Conservation (phyloP, 2,888 invertebrate genomes). For the Eupithecia inturbata region DNA sequence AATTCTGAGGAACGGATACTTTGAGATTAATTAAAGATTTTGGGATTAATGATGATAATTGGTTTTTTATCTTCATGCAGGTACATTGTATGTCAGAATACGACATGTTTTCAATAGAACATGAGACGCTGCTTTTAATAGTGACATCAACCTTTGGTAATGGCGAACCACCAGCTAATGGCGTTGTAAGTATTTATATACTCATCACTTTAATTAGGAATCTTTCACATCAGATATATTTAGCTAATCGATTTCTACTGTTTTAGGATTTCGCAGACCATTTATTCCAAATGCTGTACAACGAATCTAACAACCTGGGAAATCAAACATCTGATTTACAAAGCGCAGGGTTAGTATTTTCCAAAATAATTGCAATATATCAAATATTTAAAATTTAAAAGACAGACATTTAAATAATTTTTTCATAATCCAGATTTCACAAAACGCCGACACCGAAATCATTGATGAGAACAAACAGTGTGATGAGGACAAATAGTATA, state of each 20-base stretch:
- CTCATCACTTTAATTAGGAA: background rate
- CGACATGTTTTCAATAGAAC: slow-evolving; percentile 96
- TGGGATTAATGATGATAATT: background rate
- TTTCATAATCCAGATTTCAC: slow-evolving; percentile 73
- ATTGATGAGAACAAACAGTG: slow-evolving; percentile 94
- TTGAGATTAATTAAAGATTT: slow-evolving; percentile 5
- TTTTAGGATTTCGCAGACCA: slow-evolving; percentile 74
- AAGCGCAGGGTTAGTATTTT: slow-evolving; percentile 48
- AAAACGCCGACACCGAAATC: slow-evolving; percentile 92
- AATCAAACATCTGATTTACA: slow-evolving; percentile 54
- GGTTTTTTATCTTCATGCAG: slow-evolving; percentile 67
- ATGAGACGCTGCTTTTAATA: slow-evolving; percentile 95
- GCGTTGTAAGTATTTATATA: slow-evolving; percentile 86
- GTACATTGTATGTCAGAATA: slow-evolving; percentile 97
- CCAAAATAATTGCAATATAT: background rate
- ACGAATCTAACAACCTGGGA: slow-evolving; percentile 63
- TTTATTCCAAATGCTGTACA: slow-evolving; percentile 69
- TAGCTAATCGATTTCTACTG: background rate
- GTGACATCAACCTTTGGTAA: slow-evolving; percentile 98
- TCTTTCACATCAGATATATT: background rate
- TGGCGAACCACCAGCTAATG: slow-evolving; percentile 98
- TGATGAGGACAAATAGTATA: slow-evolving; percentile 93
- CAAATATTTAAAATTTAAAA: background rate
- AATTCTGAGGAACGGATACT: slow-evolving; percentile 18
- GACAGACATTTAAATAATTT: background rate